A percentile compares a stretch with the other conserved stretches of the same genome.
phyloP scores from a whole-genome alignment of 2,797 vertebrate species.

The Sebastes baramenuke region DNA sequence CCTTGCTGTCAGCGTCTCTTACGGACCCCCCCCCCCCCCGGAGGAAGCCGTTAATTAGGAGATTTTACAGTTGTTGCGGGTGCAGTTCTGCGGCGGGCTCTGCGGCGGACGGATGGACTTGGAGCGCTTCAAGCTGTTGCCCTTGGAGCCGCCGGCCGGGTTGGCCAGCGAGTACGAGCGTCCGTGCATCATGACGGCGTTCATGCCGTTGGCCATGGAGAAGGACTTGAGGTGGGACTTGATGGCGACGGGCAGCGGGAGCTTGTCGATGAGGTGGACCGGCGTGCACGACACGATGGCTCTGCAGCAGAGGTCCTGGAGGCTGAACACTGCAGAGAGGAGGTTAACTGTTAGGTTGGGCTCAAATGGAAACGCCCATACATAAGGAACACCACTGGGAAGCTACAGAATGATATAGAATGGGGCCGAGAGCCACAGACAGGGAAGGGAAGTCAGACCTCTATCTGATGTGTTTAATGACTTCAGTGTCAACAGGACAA shows the following conservation, averaged over 20 bases:
- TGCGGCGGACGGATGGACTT: constrained; percentile 94
- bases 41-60: constrained; percentile 81
- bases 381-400: too few species aligned
- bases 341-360: too few species aligned
- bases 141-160: constrained; percentile 86
- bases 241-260: constrained; percentile 94
- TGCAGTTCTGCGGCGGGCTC: constrained; percentile 97
- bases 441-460: too few species aligned
- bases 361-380: too few species aligned
- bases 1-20: not conserved
- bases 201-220: constrained; percentile 99
- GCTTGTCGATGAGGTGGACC: constrained; percentile 96
- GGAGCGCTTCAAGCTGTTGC: constrained; percentile 95
- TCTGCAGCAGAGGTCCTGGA: constrained; percentile 96
- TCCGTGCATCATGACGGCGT: constrained; percentile 98
- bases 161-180: constrained; percentile 92
- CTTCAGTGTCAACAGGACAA: not conserved
- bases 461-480: too few species aligned
- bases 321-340: constrained; percentile 88
- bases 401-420: too few species aligned
- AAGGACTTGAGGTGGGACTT: constrained; percentile 98
- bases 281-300: constrained; percentile 97
- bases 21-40: too few species aligned
- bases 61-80: constrained; percentile 94
- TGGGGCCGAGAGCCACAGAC: too few species aligned